Conservation (phyloP, 2,113 vertebrate species). For the Excalfactoria chinensis region DNA sequence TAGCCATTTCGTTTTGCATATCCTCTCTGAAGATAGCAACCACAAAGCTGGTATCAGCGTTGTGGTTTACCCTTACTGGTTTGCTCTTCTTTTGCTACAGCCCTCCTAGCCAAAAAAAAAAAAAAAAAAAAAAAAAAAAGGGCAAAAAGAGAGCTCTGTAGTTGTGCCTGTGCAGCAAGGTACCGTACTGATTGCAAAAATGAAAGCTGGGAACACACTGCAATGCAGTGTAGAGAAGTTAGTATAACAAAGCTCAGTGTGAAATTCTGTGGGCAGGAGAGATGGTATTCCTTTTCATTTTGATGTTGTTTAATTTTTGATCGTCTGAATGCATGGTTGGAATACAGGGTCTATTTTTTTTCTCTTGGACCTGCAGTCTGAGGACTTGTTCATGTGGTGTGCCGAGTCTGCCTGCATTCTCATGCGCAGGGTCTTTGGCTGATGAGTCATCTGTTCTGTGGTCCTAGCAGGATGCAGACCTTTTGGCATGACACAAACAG, state of each 20-base stretch:
- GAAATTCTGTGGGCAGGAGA: accelerated
- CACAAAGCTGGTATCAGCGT: background rate
- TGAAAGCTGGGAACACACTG: background rate
- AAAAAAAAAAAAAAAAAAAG: background rate
- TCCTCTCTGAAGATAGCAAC: constrained; percentile 2
- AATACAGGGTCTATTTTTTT: background rate
- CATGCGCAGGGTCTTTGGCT: background rate
- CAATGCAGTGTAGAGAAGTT: background rate
- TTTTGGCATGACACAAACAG: background rate
- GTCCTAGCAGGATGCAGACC: background rate
- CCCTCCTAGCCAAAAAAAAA: background rate
- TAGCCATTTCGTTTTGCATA: background rate
- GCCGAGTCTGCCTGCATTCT: background rate
- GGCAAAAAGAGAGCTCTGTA: background rate
- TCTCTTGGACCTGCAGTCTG: background rate
- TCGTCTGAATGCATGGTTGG: background rate
- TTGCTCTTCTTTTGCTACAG: background rate
- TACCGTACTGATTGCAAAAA: background rate
- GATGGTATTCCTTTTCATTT: background rate
- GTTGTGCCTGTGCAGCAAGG: background rate
- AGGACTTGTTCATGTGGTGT: accelerated
- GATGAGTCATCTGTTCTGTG: constrained; percentile 9
- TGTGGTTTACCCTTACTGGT: constrained; percentile 43
- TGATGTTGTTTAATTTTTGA: background rate
- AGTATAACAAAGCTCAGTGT: background rate